Conservation (phyloP, 2,113 vertebrate species). For the Dromaius novaehollandiae region DNA sequence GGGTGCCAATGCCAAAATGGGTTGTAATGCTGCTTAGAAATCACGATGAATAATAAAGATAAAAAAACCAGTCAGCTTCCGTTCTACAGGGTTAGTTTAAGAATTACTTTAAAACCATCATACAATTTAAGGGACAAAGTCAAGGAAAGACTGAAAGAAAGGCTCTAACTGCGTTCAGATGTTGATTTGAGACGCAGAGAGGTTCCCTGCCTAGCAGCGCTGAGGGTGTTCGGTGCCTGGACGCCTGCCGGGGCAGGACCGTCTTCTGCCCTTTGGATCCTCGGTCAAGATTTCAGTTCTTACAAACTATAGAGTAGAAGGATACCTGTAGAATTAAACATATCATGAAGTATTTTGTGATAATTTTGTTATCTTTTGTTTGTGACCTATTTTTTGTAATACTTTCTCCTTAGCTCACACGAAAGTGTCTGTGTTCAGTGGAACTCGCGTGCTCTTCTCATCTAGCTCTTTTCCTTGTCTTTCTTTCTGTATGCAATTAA, state of each 20-base stretch:
- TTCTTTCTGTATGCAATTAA: slow-evolving; percentile 12
- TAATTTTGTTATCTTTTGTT: not conserved
- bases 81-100: not conserved
- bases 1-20: fast-evolving
- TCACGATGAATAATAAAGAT: slow-evolving; percentile 7
- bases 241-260: no score
- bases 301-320: not conserved
- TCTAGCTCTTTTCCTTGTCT: not conserved
- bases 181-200: no score
- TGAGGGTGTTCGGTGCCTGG: not conserved
- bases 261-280: not conserved
- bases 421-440: not conserved
- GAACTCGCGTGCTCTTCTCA: not conserved
- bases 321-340: not conserved
- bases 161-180: not conserved
- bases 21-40: not conserved
- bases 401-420: not conserved
- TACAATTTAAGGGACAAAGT: not conserved
- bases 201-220: not conserved
- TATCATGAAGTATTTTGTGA: not conserved
- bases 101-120: not conserved
- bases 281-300: not conserved
- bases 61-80: not conserved
- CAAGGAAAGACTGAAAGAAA: not conserved
- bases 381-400: not conserved